Evolutionary conservation across 1,140 invertebrate species (phyloP).

Genomic region (Cydia fagiglandana): DNA sequence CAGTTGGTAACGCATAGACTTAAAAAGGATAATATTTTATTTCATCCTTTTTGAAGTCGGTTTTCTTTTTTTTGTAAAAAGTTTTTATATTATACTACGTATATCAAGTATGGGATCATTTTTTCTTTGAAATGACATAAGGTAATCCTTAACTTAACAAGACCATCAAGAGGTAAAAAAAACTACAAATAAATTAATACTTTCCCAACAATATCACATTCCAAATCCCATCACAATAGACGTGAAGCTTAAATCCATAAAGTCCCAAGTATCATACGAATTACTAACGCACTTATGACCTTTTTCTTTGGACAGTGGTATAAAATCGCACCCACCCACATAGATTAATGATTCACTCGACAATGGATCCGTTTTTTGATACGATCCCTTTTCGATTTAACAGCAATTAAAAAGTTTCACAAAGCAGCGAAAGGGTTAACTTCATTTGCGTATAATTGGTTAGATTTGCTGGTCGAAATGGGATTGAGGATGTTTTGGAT

Average conservation of each 20-base stretch:
- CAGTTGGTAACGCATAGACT: too few relatives aligned
- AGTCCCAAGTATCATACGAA: not conserved
- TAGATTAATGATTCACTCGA: conserved; percentile 65
- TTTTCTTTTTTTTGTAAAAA: too few relatives aligned
- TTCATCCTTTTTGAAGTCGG: too few relatives aligned
- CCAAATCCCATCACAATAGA: conserved; percentile 14
- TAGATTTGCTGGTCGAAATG: conserved; percentile 48
- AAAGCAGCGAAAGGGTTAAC: conserved; percentile 67
- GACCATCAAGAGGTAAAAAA: not conserved
- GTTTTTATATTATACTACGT: too few relatives aligned
- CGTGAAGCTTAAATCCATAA: not conserved
- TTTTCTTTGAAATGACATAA: not conserved
- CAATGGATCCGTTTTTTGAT: conserved; percentile 60
- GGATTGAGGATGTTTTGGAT: conserved; percentile 30
- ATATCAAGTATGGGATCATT: not conserved
- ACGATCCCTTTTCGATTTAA: conserved; percentile 70
- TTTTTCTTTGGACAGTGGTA: conserved; percentile 8
- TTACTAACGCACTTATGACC: not conserved
- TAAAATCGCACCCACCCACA: conserved; percentile 68
- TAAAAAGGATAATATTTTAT: too few relatives aligned
- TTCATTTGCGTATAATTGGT: conserved; percentile 70
- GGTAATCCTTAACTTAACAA: not conserved
- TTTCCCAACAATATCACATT: conserved; percentile 19
- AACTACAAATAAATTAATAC: conserved; percentile 9
- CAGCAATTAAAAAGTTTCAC: conserved; percentile 76